Conservation (phyloP, 1,140 invertebrate genomes). For the Carcinoscorpius rotundicauda region DNA sequence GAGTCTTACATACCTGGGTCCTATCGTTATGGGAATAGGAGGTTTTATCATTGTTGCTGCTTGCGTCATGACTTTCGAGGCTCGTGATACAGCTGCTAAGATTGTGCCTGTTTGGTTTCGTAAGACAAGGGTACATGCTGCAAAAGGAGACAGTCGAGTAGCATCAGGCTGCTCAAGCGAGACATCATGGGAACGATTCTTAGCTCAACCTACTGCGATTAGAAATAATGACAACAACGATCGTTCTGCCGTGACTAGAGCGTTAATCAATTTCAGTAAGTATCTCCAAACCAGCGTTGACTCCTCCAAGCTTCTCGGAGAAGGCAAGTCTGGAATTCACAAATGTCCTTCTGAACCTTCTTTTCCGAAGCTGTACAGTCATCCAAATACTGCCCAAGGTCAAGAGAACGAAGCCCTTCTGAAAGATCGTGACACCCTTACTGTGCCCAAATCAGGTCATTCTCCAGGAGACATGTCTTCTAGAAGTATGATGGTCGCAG, state of each 20-base stretch:
- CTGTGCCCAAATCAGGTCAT: too few species aligned
- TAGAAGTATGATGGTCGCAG: not conserved
- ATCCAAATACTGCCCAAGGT: not conserved
- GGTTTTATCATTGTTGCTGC: constrained; percentile 84
- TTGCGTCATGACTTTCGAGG: constrained; percentile 87
- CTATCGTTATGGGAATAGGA: constrained; percentile 83
- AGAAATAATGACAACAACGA: not conserved
- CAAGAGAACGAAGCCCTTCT: too few species aligned
- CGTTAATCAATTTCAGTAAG: not conserved
- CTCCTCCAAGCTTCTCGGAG: not conserved
- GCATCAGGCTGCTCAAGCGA: not conserved
- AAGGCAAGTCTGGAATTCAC: too few species aligned
- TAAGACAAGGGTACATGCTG: constrained; percentile 2
- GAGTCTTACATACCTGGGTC: constrained; percentile 77
- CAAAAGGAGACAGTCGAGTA: not conserved
- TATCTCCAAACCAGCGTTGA: not conserved
- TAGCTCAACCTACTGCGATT: not conserved
- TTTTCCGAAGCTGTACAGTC: constrained; percentile 8
- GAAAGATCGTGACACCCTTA: too few species aligned
- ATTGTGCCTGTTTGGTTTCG: constrained; percentile 10
- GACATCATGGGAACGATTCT: constrained; percentile 5
- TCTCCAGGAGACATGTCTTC: too few species aligned
- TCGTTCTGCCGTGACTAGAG: not conserved
- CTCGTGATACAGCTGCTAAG: constrained; percentile 20
- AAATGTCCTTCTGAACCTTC: constrained; percentile 21